phyloP scores from a whole-genome alignment of 2,113 vertebrate species.

The Pogona vitticeps region DNA sequence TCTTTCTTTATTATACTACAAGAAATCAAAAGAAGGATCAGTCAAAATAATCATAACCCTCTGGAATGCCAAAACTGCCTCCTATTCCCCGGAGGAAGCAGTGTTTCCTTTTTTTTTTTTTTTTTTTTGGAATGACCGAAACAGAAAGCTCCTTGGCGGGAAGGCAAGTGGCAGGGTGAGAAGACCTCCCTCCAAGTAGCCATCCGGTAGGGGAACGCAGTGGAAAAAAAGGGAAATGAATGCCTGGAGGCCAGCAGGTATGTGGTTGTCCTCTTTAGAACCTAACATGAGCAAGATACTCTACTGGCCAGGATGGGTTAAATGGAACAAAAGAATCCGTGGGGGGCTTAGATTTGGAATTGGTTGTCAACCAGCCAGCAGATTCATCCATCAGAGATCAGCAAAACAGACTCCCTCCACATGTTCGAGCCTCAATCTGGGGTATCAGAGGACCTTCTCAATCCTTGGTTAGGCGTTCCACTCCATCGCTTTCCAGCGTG shows the following conservation, averaged over 20 bases:
- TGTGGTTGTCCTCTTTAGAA: not conserved
- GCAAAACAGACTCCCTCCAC: not conserved
- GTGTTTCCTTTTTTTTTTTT: constrained; percentile 8
- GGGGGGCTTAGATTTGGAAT: not conserved
- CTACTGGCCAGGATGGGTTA: not conserved
- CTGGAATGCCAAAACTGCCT: constrained; percentile 20
- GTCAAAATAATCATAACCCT: constrained; percentile 10
- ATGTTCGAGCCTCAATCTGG: too few species aligned
- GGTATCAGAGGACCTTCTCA: not conserved
- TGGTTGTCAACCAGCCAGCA: too few species aligned
- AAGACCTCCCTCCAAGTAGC: not conserved
- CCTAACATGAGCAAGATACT: not conserved
- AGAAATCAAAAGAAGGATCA: constrained; percentile 25
- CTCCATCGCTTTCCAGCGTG: not conserved
- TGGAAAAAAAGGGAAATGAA: not conserved
- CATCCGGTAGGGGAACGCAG: not conserved
- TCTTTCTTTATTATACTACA: constrained; percentile 31
- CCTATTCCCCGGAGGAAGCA: not conserved
- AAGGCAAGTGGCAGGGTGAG: not conserved
- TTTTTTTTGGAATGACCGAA: constrained; percentile 10
- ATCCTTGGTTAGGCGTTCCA: not conserved
- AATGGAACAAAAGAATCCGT: too few species aligned
- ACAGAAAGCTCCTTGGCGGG: not conserved
- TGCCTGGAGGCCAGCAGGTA: not conserved
- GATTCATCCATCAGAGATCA: not conserved